phyloP scores from a whole-genome alignment of 2,797 vertebrate species.

The Vultur gryphus region DNA sequence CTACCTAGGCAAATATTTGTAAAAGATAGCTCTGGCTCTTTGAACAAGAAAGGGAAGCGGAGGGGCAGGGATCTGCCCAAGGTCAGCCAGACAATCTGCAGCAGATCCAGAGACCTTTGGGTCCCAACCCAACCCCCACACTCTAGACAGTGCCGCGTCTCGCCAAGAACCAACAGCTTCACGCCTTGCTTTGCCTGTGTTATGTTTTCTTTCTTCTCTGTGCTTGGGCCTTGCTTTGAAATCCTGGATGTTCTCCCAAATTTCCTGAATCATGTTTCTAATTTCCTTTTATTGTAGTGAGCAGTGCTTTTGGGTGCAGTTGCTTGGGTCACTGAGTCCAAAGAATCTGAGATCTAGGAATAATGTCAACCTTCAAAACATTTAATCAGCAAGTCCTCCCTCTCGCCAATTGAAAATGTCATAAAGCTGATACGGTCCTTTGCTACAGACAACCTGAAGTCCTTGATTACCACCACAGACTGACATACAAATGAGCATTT shows the following conservation, averaged over 20 bases:
- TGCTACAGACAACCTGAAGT: neutral
- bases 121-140: neutral
- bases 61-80: neutral
- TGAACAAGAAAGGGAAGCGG: neutral
- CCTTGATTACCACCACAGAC: neutral
- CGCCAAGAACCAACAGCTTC: neutral
- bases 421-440: neutral
- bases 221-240: neutral
- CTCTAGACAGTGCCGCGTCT: accelerated
- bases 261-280: neutral
- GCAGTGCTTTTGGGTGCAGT: neutral
- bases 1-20: slow-evolving; percentile 50
- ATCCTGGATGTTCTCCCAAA: neutral
- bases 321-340: neutral
- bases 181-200: neutral
- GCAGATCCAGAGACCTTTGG: neutral
- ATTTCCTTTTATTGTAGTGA: neutral
- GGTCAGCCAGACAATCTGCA: neutral
- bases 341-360: neutral
- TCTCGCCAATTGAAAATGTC: accelerated
- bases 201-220: neutral
- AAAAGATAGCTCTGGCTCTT: neutral
- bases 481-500: neutral
- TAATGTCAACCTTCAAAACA: neutral
- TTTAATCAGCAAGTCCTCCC: neutral